phyloP scores from a whole-genome alignment of 2,888 invertebrate species.

The Strigamia crassipes region DNA sequence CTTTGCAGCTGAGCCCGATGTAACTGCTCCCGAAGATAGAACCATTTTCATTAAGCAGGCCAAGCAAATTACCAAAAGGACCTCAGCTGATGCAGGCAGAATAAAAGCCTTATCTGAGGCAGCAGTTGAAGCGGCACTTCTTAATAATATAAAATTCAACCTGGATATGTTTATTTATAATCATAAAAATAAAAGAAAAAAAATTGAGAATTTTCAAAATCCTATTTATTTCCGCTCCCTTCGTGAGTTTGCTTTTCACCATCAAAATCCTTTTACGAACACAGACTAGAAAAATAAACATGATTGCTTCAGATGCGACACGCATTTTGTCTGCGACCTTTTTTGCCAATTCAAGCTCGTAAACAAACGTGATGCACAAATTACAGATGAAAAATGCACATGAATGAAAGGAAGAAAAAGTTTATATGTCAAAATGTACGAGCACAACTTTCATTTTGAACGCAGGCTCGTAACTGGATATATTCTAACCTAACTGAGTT shows the following conservation, averaged over 20 bases:
- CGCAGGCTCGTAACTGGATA: neutral
- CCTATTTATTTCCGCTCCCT: too few species aligned
- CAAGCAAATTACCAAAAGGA: slow-evolving; percentile 14
- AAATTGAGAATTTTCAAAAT: neutral
- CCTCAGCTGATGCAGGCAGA: slow-evolving; percentile 2
- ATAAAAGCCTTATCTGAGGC: slow-evolving; percentile 6
- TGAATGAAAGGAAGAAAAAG: neutral
- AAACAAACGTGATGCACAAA: neutral
- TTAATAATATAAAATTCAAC: neutral
- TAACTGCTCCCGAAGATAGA: neutral
- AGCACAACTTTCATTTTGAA: neutral
- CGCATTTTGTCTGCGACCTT: too few species aligned
- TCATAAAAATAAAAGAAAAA: neutral
- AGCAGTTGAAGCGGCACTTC: slow-evolving; percentile 10
- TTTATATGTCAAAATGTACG: neutral
- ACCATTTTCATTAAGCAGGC: slow-evolving; percentile 10
- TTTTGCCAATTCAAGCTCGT: neutral
- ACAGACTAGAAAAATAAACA: neutral
- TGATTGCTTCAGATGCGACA: too few species aligned
- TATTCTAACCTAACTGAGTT: slow-evolving; percentile 3
- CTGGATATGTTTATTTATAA: neutral
- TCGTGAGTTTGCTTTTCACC: too few species aligned
- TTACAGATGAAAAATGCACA: neutral
- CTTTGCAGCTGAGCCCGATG: neutral
- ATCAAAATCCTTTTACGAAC: neutral